Conservation (phyloP, 2,888 invertebrate species). For the Eremobia ochroleuca region DNA sequence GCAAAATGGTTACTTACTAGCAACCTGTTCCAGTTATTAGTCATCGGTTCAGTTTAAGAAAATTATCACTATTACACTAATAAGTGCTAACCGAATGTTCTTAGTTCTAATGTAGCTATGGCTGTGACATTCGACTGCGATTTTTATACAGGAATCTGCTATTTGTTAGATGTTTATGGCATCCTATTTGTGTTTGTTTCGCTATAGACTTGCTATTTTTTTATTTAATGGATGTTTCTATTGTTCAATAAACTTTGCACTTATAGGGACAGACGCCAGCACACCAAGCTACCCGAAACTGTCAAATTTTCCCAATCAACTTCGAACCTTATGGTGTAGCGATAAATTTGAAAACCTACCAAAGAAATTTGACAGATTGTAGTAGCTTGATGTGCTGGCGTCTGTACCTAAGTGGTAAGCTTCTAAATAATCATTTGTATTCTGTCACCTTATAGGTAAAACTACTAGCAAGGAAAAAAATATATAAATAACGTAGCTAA, state of each 20-base stretch:
- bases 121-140: not conserved
- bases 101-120: not conserved
- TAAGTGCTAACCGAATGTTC: not conserved
- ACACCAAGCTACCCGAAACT: no score
- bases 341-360: no score
- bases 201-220: not conserved
- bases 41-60: not conserved
- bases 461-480: no score
- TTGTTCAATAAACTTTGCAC: not conserved
- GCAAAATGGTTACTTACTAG: not conserved
- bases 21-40: not conserved
- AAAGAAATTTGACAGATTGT: no score
- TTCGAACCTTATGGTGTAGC: no score
- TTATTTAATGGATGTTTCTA: not conserved
- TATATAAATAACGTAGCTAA: no score
- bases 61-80: constrained; percentile 2
- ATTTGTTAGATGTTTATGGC: not conserved
- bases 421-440: not conserved
- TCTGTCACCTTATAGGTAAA: not conserved
- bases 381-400: no score
- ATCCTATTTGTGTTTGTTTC: not conserved
- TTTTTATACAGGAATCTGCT: not conserved
- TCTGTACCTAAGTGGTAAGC: not conserved
- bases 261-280: no score
- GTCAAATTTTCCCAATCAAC: no score